Base-by-base conservation (phyloP, 2,113 vertebrate species). In the Nicator chloris region DNA sequence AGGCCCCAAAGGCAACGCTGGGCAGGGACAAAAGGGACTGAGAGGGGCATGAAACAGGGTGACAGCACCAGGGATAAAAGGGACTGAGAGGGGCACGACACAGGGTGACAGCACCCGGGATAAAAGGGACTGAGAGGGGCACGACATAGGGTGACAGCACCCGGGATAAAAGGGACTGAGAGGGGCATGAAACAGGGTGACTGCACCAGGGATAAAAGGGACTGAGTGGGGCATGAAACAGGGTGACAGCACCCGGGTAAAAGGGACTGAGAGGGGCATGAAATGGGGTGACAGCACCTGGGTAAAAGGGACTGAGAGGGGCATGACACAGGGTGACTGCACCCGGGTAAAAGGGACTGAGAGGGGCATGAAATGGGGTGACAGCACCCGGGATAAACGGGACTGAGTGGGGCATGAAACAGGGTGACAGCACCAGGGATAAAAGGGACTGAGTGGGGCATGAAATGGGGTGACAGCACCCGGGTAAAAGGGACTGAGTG, bases 1-100 rank as follows among this genome's bases (percentile, higher is more conserved):
- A 65, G 27, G 35, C 24, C 35, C 60, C 78, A 23, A 6, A 0
- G 1, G n/a, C 75, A 77, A 21, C 0, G 1, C 14, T 30, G 40
- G 33, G 31, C 35, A 78, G 40, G 42, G 81, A 24, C 14, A 27
- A 21, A 64, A 66, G 54, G 13, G 45, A 42, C 26, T 1, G 3
- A 68, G 59, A 1, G 28, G 24, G 57, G 39, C 61, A 37, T 6
- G 63, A 33, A 81, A 30, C 0, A 7, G 28, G 22, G 45, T 1
- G 10, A 19, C 5, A 3, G 37, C 82, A 21, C 11, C 33, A 3
- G 0, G 27, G 79, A 21, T 20, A 26, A 23, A 63, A 69, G 56
- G 13, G 42, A 49, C 27, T 1, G 3, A 69, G 60, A 1, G 30
- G 26, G 59, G 40, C 61, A 42, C 3, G 63, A 30, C 75, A 33